Base-by-base conservation (phyloP, 2,888 invertebrate species). In the Gonocerus acuteangulatus region DNA sequence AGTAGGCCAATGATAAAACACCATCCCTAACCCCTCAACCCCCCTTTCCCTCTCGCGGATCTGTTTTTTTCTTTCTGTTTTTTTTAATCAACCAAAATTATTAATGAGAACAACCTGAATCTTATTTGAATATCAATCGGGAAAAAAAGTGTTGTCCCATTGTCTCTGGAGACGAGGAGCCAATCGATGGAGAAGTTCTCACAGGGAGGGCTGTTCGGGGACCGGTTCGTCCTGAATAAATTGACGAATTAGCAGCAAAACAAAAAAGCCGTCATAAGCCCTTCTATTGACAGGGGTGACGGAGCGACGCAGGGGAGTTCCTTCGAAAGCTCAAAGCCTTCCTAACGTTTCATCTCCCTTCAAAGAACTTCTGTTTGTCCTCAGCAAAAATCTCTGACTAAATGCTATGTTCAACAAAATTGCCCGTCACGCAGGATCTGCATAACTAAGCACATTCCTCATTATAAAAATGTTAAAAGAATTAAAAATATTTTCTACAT, bases 61-160 rank as follows among this genome's bases (percentile, higher is more conserved):
- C 22, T 15, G 13, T 4, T 13, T 19, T 42, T 21, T 52, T 36
- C 39, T 19, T 52, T 15, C 23, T 36, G 9, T 16, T 34, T 21
- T 36, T 52, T 34, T 36, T 36, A 39, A 52, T 39, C 11, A 13
- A 42, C 19, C n/a, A 18, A 52, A 52, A 52, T 39, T 52, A 42
- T 52, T 52, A 52, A 52, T 19, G 52, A 52, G 19, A 52, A 36
- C 21, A 52, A 21, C 9, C 42, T 21, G 42, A 42, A 16, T 4
- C 52, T 36, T 21, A 52, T 52, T 52, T 52, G 52, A 52, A 52
- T 52, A 52, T 52, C 36, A 52, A 52, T 52, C 52, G 52, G 19
- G n/a, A n/a, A n/a, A 34, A 52, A 52, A 52, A 52, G 34, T 52
- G 34, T 32, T 19, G 34, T 18, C 39, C 21, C 15, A 52, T 52